These are phyloP conservation scores for Pseudolaguvia tuberculata DNA, from an alignment of 2,113 vertebrate genomes.

Conservation along the genomic window DNA sequence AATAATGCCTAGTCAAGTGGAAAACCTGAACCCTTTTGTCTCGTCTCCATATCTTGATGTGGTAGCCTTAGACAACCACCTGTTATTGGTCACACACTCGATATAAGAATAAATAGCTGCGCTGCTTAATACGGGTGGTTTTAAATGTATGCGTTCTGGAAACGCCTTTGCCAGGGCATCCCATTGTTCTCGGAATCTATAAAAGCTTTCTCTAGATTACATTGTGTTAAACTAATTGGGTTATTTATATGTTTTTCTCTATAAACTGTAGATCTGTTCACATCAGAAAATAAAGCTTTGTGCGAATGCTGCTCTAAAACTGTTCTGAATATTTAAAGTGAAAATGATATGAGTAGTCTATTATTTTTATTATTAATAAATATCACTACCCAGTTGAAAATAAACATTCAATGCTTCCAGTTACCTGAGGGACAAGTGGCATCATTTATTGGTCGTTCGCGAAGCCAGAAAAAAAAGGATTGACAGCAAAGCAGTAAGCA, in stretches of 20 bases:
- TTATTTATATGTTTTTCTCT: neutral
- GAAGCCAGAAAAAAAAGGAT: conserved; percentile 23
- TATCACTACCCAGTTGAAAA: neutral
- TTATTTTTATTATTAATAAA: neutral
- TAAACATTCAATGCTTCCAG: neutral
- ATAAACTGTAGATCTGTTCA: neutral
- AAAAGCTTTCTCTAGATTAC: neutral
- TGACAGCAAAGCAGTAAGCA: conserved; percentile 44
- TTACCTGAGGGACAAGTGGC: conserved; percentile 27
- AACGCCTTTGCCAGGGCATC: neutral
- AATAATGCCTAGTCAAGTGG: conserved; percentile 8
- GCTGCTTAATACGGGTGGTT: neutral
- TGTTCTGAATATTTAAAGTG: too few species aligned
- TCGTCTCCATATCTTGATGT: neutral
- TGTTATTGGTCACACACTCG: conserved; percentile 5
- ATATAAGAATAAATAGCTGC: conserved; percentile 2
- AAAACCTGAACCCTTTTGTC: neutral
- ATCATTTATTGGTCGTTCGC: conserved; percentile 26
- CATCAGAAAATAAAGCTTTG: neutral
- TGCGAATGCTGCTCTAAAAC: neutral
- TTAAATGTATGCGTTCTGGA: neutral
- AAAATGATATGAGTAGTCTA: neutral
- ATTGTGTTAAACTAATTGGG: neutral
- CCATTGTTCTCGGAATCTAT: neutral
- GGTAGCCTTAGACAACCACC: conserved; percentile 17